Conservation (phyloP, 2,113 vertebrate species). For the Oreochromis tanganicae region DNA sequence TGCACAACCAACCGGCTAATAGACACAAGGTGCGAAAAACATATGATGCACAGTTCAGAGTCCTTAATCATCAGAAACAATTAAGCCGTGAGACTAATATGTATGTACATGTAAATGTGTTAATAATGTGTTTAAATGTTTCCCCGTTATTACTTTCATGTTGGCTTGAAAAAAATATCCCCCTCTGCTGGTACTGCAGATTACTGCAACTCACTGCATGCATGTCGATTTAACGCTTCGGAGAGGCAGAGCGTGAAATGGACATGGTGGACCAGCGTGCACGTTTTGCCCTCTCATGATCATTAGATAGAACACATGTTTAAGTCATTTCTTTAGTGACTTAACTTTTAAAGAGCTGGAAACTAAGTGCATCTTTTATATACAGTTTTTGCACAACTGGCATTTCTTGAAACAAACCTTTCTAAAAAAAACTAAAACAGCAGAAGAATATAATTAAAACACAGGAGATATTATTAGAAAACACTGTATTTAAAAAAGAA, state of each 20-base stretch:
- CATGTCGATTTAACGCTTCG: background rate
- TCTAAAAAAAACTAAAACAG: background rate
- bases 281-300: background rate
- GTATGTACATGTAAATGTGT: background rate
- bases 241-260: background rate
- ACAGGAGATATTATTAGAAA: background rate
- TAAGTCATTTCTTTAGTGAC: background rate
- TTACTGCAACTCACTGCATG: background rate
- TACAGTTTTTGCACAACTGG: background rate
- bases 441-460: background rate
- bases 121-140: background rate
- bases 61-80: rapidly evolving
- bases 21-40: background rate
- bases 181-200: background rate
- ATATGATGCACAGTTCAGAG: background rate
- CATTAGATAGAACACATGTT: background rate
- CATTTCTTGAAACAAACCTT: background rate
- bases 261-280: background rate
- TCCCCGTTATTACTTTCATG: background rate
- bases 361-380: background rate
- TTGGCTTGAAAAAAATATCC: background rate
- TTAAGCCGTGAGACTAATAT: background rate
- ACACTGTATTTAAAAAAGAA: background rate
- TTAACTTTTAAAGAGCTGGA: background rate
- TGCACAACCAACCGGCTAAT: background rate